Evolutionary conservation across 2,797 vertebrate species (phyloP).

Genomic region (Enoplosus armatus): DNA sequence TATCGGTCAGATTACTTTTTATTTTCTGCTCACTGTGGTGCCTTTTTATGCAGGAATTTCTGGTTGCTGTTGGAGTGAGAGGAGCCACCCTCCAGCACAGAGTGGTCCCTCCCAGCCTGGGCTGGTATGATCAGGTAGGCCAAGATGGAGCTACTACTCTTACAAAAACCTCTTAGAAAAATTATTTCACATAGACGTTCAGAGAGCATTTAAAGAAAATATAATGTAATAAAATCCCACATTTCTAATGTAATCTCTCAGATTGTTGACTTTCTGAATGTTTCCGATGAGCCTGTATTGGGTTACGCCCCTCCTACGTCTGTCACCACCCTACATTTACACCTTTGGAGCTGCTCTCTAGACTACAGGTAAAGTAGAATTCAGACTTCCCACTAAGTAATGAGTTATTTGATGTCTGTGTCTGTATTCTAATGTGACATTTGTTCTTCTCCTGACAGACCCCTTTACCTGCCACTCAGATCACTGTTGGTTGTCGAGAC

Average conservation of each 20-base stretch:
- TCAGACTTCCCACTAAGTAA: neutral
- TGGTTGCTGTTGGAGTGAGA: slow-evolving; percentile 93
- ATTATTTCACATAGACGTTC: slow-evolving; percentile 1
- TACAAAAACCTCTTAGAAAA: neutral
- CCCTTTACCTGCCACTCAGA: slow-evolving; percentile 92
- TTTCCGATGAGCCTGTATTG: slow-evolving; percentile 96
- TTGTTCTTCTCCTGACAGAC: slow-evolving; percentile 81
- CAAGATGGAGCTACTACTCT: neutral
- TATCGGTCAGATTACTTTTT: neutral
- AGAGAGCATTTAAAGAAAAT: neutral
- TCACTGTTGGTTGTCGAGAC: slow-evolving; percentile 96
- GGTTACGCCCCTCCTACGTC: slow-evolving; percentile 95
- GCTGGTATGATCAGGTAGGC: slow-evolving; percentile 97
- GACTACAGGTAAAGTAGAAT: slow-evolving; percentile 91
- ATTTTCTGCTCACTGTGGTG: slow-evolving; percentile 9
- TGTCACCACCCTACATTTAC: slow-evolving; percentile 91
- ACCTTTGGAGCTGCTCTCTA: slow-evolving; percentile 97
- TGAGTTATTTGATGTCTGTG: neutral
- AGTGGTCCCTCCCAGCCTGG: slow-evolving; percentile 90
- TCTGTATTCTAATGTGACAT: slow-evolving; percentile 8
- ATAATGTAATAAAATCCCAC: neutral
- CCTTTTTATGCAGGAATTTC: slow-evolving; percentile 88
- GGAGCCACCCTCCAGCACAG: slow-evolving; percentile 95
- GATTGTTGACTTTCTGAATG: slow-evolving; percentile 97
- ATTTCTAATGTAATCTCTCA: slow-evolving; percentile 65